Evolutionary conservation across 2,888 invertebrate genomes (phyloP), one percentile per base, ranked within the genome.

Genomic region (Beris chalybata): DNA sequence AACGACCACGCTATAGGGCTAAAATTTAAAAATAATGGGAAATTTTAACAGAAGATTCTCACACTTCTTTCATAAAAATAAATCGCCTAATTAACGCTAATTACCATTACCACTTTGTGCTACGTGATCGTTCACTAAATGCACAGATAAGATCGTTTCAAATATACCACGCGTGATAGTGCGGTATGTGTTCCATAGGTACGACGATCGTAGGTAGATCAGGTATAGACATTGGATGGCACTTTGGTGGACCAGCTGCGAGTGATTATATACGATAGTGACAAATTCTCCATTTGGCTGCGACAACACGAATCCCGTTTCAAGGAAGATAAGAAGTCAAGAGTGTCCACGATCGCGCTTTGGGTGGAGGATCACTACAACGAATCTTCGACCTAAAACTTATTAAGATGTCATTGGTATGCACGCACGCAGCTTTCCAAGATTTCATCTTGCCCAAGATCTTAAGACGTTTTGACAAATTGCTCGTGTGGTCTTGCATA

Each of bases 231-330:
- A 38, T 38, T 9, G 38, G 38, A 38, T 38, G 38, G 7, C 38
- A 38, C 38, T 38, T 38, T 38, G 38, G 38, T 38, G 38, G 38
- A 38, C 38, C 38, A 38, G 38, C 38, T 38, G 38, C 38, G 38
- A 38, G 38, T 38, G 38, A 9, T 38, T 22, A 22, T 22, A 3
- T 22, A 22, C 22, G 22, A 22, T 22, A 22, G 67, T 70, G 74
- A 76, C 74, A 78, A 78, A 78, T 77, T 75, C 77, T 72, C 74
- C 73, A 73, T 75, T 75, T 75, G 74, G 74, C 77, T 76, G 78
- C 75, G 73, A 71, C 71, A 74, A 76, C 78, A 79, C 78, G 79
- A 76, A 71, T 71, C 72, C 69, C 70, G 67, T 55, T 74, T 74
- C 48, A 22, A 30, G 13, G 12, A 6, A 44, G 64, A 55, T 64